Conservation (phyloP, 2,888 invertebrate genomes). For the Lomographa bimaculata region DNA sequence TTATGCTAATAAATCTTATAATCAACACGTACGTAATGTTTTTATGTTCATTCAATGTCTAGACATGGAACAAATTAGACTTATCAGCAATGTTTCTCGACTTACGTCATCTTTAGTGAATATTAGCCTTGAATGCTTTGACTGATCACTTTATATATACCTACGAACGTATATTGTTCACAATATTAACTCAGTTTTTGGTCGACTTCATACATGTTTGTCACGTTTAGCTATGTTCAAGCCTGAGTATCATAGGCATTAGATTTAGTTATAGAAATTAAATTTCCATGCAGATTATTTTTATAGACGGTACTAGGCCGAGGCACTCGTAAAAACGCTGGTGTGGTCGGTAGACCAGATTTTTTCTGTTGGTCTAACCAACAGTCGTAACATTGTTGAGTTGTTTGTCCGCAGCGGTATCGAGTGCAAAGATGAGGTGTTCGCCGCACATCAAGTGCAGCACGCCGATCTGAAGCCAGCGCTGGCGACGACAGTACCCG, state of each 20-base stretch:
- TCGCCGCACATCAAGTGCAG: constrained; percentile 85
- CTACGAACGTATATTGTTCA: too few species aligned
- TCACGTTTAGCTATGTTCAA: background rate
- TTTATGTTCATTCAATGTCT: constrained; percentile 8
- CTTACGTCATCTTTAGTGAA: constrained; percentile 32
- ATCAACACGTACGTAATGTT: too few species aligned
- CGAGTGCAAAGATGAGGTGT: constrained; percentile 91
- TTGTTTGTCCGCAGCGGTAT: constrained; percentile 86
- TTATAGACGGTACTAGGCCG: too few species aligned
- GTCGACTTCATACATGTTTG: background rate
- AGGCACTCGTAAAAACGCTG: constrained; percentile 42
- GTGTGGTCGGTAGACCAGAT: constrained; percentile 42
- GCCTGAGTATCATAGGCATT: constrained; percentile 2
- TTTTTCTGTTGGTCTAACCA: constrained; percentile 32
- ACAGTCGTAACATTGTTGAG: constrained; percentile 51
- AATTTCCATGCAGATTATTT: constrained; percentile 4
- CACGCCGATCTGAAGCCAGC: constrained; percentile 70
- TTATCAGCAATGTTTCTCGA: constrained; percentile 5
- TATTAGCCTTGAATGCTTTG: constrained; percentile 65
- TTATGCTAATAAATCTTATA: too few species aligned
- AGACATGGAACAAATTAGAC: constrained; percentile 10
- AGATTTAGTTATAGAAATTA: background rate
- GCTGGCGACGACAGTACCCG: constrained; percentile 45
- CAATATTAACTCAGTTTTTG: too few species aligned
- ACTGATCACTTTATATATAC: constrained; percentile 66